Conservation (phyloP, 2,797 vertebrate genomes). For the Enteromius fasciolatus region DNA sequence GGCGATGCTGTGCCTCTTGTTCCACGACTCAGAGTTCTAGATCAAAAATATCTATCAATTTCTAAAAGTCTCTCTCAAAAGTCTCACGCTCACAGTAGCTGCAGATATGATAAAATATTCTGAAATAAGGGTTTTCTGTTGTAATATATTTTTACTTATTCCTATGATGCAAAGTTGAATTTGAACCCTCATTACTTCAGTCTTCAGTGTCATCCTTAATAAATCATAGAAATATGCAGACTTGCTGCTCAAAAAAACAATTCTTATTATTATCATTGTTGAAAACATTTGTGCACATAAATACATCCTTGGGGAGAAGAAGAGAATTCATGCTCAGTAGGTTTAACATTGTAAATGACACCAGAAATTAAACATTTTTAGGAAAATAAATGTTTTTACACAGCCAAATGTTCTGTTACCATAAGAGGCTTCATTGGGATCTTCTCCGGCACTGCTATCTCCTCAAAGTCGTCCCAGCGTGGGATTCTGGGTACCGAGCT, state of each 20-base stretch:
- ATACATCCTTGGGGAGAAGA: not conserved
- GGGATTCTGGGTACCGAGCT: slow-evolving; percentile 85
- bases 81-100: not conserved
- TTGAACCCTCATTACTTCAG: not conserved
- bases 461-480: slow-evolving; percentile 83
- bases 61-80: not conserved
- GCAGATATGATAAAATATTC: not conserved
- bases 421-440: slow-evolving; percentile 78
- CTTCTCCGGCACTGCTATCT: slow-evolving; percentile 75
- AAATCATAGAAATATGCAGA: not conserved
- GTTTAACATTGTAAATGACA: not conserved
- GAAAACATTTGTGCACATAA: not conserved
- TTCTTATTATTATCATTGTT: not conserved
- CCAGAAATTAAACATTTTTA: not conserved
- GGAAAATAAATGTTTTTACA: not conserved
- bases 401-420: slow-evolving; percentile 68
- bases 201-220: not conserved
- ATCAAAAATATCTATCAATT: not conserved
- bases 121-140: not conserved
- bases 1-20: slow-evolving; percentile 93
- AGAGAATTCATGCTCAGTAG: not conserved
- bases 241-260: not conserved
- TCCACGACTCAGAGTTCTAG: slow-evolving; percentile 88
- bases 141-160: not conserved
- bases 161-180: not conserved